Conservation (phyloP, 2,113 vertebrate genomes). For the Elanus axillaris region DNA sequence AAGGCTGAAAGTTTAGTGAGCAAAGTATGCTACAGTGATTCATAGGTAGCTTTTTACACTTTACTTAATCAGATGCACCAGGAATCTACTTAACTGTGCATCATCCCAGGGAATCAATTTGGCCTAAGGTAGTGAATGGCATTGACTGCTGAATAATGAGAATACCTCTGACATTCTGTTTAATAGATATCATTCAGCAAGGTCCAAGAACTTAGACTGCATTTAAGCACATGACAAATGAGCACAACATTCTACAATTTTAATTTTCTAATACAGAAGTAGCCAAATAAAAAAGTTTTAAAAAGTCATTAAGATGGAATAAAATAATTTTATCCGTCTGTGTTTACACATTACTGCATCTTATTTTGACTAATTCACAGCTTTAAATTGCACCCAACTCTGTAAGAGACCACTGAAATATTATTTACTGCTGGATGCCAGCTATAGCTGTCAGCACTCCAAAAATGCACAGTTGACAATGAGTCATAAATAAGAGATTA, state of each 20-base stretch:
- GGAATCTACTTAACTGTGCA: not conserved
- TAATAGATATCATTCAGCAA: not conserved
- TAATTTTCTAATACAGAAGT: not conserved
- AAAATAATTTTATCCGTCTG: not conserved
- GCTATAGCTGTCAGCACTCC: slow-evolving; percentile 34
- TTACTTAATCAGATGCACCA: not conserved
- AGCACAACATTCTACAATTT: not conserved
- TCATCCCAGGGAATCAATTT: not conserved
- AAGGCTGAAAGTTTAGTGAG: not conserved
- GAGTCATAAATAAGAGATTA: slow-evolving; percentile 46
- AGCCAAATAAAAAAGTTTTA: not conserved
- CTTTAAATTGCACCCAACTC: slow-evolving; percentile 8
- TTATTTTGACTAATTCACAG: not conserved
- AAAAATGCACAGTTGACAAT: slow-evolving; percentile 24
- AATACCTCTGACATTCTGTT: not conserved
- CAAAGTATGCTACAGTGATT: not conserved
- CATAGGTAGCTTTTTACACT: not conserved
- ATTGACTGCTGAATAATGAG: not conserved
- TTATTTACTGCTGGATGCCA: slow-evolving; percentile 1
- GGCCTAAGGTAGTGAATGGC: not conserved
- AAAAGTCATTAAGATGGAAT: not conserved
- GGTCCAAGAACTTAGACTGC: not conserved
- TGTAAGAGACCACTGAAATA: slow-evolving; percentile 15
- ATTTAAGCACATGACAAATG: not conserved
- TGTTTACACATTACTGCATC: not conserved